Evolutionary conservation across 2,797 vertebrate species (phyloP), one percentile per base, ranked within the genome.

Genomic region (Phoebastria nigripes): DNA sequence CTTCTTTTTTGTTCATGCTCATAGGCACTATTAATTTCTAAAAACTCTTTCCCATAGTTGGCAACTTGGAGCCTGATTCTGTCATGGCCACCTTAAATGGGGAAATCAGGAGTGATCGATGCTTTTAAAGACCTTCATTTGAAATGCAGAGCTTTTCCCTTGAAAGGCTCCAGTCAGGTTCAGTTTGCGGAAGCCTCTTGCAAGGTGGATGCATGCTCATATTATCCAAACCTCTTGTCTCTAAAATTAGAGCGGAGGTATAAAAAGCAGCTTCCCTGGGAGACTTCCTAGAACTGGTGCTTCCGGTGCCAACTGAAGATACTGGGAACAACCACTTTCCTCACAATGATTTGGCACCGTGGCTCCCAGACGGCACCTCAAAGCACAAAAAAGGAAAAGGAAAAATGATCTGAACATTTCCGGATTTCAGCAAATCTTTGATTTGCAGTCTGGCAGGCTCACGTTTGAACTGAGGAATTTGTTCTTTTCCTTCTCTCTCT

Each of bases 181-280:
- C 41, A 63, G 33, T 87, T 89, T 72, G 51, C 63, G 92, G 58
- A 61, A 77, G 7, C 13, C n/a, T 81, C 39, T 82, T 55, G 11
- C 33, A 65, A 93, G 74, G 78, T 86, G n/a, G 26, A 63, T 62
- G 41, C 29, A 54, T 6, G 18, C 54, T 94, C 15, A 59, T 33
- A 37, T 82, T 90, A 72, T 61, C 52, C 41, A 69, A 83, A 37
- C 1, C 3, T 77, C 44, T 87, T 81, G 22, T 77, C n/a, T 81
- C 82, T 94, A 96, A 95, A 95, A 90, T 95, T 96, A 95, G 83
- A 95, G 24, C 2, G 2, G 59, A 83, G 39, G 63, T 91, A 91
- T 94, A 77, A 89, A 84, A 97, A 94, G 58, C 41, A 71, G 6
- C 52, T 94, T 95, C 69, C 24, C 92, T 74, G 69, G 42, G 54